Percentiles rank a stretch among this genome's conserved stretches.
phyloP scores from a whole-genome alignment of 1,140 invertebrate genomes.

The Drosophila ercepeae region DNA sequence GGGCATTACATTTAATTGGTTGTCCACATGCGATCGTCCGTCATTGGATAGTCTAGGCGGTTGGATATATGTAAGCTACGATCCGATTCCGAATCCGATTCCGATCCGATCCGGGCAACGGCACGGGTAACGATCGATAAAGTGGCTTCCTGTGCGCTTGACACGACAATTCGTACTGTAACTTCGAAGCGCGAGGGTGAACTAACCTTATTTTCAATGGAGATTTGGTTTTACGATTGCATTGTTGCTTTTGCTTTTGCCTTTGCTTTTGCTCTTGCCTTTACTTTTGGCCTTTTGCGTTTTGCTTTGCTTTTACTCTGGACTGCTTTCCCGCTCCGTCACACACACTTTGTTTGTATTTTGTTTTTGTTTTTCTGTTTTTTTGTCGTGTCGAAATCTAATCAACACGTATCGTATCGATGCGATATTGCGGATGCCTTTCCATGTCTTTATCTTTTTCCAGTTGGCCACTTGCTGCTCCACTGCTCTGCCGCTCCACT shows the following conservation, averaged over 20 bases:
- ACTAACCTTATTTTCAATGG: conserved; percentile 73
- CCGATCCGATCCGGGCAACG: conserved; percentile 28
- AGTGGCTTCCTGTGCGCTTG: conserved; percentile 64
- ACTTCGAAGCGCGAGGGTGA: conserved; percentile 47
- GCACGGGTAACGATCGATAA: conserved; percentile 36
- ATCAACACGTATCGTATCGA: conserved; percentile 75
- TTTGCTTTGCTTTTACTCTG: not conserved
- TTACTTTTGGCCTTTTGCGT: not conserved
- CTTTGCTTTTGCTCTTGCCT: conserved; percentile 10
- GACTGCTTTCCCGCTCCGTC: conserved; percentile 1
- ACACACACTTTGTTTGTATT: conserved; percentile 1
- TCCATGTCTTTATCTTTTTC: conserved; percentile 47
- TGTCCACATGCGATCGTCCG: conserved; percentile 32
- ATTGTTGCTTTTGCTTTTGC: conserved; percentile 24
- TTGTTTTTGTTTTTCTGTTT: not conserved
- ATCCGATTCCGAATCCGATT: conserved; percentile 2
- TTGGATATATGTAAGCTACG: conserved; percentile 4
- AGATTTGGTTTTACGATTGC: conserved; percentile 57
- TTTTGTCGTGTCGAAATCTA: conserved; percentile 68
- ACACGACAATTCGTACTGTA: conserved; percentile 74
- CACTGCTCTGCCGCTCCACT: not conserved
- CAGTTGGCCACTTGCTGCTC: conserved; percentile 7
- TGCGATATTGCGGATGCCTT: conserved; percentile 55
- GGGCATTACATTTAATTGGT: conserved; percentile 36
- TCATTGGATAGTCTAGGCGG: not conserved